Evolutionary conservation across 2,113 vertebrate genomes (phyloP), one percentile per base, ranked within the genome.

Genomic region (Nansenia antarctica): DNA sequence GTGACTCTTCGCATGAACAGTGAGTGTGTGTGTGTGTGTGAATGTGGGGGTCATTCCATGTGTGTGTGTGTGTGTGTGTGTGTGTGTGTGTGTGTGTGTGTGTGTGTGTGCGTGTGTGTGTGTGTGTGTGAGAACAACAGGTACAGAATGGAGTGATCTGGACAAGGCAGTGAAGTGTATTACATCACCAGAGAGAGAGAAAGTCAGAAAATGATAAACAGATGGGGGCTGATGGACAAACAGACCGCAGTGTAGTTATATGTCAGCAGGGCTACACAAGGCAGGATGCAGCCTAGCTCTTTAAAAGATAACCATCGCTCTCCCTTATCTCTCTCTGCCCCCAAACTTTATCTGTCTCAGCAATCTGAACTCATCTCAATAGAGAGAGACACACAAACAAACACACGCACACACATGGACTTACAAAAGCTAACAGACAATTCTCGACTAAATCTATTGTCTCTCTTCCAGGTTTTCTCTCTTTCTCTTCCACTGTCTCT

Each of bases 271-370:
- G 26, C 26, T 55, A 24, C 8, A 79, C 69, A 45, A 67, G 64
- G 61, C 62, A 27, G 53, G 53, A 76, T 67, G 67, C 68, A 34
- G 72, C 6, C 7, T 63, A 64, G 75, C 70, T 82, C 83, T 85
- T 80, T 82, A 82, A 72, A 69, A 84, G 85, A 88, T 87, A 85
- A 9, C 47, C 65, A 87, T 88, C 84, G n/a, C n/a, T 81, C 70
- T 81, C 37, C 74, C 84, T 76, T 68, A 52, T 65, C 69, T 74
- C 49, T 18, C 69, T 76, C 76, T 76, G 69, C 73, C 73, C 67
- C 67, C 31, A 20, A 60, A 70, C 47, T 65, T 73, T 86, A 90
- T 90, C 84, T 87, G 29, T 65, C 72, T 32, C 68, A 62, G 22
- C 83, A 79, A 58, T 86, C 86, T 84, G 72, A 45, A 85, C 81